Evolutionary conservation across 1,140 invertebrate species (phyloP).

Genomic region (Micrasema minimum): DNA sequence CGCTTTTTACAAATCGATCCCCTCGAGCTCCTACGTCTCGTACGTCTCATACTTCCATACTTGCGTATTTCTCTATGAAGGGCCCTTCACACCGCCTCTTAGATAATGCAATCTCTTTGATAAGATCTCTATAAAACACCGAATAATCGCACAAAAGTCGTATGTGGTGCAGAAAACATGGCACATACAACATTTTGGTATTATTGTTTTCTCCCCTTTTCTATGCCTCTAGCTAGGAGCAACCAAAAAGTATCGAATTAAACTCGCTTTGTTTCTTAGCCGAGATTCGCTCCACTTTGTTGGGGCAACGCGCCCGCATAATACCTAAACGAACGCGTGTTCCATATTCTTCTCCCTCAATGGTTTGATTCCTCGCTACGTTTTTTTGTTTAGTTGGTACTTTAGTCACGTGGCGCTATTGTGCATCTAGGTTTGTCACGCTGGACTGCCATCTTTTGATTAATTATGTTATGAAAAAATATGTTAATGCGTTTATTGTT

Average conservation of each 20-base stretch:
- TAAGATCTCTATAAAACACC: slow-evolving; percentile 37
- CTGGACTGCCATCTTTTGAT: slow-evolving; percentile 50
- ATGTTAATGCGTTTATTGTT: slow-evolving; percentile 39
- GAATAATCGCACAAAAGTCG: not conserved
- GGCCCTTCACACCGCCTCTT: slow-evolving; percentile 16
- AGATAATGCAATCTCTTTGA: slow-evolving; percentile 45
- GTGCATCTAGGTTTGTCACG: slow-evolving; percentile 49
- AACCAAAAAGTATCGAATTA: slow-evolving; percentile 40
- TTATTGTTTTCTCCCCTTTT: not conserved
- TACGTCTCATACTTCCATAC: not conserved
- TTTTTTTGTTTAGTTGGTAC: slow-evolving; percentile 39
- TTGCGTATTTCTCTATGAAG: slow-evolving; percentile 18
- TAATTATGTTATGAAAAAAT: slow-evolving; percentile 52
- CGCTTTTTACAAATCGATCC: slow-evolving; percentile 33
- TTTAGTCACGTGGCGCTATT: slow-evolving; percentile 51
- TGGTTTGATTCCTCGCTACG: slow-evolving; percentile 35
- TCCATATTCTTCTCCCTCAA: slow-evolving; percentile 6
- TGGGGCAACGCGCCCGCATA: slow-evolving; percentile 46
- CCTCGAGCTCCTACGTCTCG: not conserved
- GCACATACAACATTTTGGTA: slow-evolving; percentile 18
- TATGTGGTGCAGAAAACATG: not conserved
- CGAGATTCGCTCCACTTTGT: slow-evolving; percentile 21
- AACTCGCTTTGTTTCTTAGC: slow-evolving; percentile 18
- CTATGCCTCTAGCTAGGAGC: slow-evolving; percentile 8
- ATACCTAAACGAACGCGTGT: slow-evolving; percentile 5